Evolutionary conservation across 2,888 invertebrate species (phyloP), one percentile per base, ranked within the genome.

Genomic region (Apoda limacodes): DNA sequence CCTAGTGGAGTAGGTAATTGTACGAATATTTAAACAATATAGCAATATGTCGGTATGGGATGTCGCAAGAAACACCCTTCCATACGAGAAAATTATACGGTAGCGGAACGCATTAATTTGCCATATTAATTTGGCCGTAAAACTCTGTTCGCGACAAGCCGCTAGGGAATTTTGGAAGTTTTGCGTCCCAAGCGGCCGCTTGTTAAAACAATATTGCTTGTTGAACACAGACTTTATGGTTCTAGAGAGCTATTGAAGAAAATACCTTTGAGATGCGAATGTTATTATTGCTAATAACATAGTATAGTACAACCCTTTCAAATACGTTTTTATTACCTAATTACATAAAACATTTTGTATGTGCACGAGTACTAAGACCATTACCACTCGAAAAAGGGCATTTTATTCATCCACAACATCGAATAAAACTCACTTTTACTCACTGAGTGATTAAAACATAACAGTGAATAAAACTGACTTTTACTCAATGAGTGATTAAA

Each of bases 71-170:
- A 75, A 52, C 56, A 52, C 69, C 64, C 68, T 57, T 55, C 47
- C 50, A 55, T 55, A 68, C 60, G 63, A 56, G 64, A 65, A 81
- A 80, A 82, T 82, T 82, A 80, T 81, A 74, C 82, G 63, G 67
- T 67, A 57, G 53, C 55, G 65, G 55, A 59, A 64, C 72, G 78
- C 80, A 82, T 82, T 82, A 82, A 82, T 82, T 81, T 82, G 81
- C 80, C 72, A 82, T 82, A 82, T 82, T 82, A 82, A 82, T 81
- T 81, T 81, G 66, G 71, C 72, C 69, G 81, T 82, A 82, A 82
- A 82, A 82, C 78, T 81, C 76, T 75, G 80, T 47, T 70, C 60
- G 71, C 76, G 81, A 78, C 78, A 72, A 67, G 72, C 51, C 63
- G 48, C 50, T 51, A 55, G 67, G 76, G 76, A 69, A 72, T 75